Evolutionary conservation across 23 tunicate species (phyloP).

Genomic region (Styela plicata): DNA sequence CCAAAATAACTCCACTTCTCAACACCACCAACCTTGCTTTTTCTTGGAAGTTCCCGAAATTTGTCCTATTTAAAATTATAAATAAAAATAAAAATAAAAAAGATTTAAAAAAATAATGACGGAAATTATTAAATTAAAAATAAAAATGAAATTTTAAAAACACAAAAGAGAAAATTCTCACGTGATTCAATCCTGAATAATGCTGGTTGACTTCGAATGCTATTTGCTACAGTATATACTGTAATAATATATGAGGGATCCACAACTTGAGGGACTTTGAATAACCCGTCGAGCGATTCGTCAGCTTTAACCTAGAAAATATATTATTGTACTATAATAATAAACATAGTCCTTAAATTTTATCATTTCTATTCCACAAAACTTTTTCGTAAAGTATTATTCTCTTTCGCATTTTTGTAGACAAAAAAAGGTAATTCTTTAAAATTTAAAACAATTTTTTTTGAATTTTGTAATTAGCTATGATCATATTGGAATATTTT

Average conservation of each 20-base stretch:
- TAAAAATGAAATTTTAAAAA: too few species aligned
- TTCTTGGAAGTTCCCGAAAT: background rate
- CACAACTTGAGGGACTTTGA: background rate
- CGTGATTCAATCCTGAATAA: background rate
- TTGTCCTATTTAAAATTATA: background rate
- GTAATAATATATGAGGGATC: background rate
- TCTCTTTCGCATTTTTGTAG: too few species aligned
- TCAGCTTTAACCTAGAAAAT: conserved; percentile 5
- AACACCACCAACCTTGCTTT: background rate
- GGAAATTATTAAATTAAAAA: background rate
- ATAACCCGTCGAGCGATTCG: background rate
- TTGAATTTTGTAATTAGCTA: too few species aligned
- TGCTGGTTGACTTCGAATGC: background rate
- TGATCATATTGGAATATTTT: too few species aligned
- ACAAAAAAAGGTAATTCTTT: too few species aligned
- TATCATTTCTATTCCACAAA: background rate
- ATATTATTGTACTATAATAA: background rate
- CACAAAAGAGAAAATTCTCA: conserved; percentile 3
- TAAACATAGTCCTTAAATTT: too few species aligned
- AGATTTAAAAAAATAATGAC: too few species aligned
- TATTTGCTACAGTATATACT: background rate
- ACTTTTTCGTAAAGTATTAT: too few species aligned
- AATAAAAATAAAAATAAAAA: too few species aligned
- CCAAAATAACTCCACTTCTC: background rate
- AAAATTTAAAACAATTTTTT: too few species aligned